Conservation (phyloP, 2,797 vertebrate genomes). For the Cryptoprocta ferox region DNA sequence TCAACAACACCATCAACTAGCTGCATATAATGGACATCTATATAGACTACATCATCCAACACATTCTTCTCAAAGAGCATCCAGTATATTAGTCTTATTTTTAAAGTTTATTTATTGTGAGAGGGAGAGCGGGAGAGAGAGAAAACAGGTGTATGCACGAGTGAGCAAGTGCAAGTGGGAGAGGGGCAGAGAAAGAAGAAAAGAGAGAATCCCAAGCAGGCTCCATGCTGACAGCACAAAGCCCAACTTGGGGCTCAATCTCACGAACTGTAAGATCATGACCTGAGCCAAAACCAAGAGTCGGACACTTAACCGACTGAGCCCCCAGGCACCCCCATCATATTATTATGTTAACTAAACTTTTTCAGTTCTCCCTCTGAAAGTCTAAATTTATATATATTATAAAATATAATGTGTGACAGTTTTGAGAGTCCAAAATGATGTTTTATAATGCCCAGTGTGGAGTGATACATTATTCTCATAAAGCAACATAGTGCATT, state of each 20-base stretch:
- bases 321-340: too few relatives aligned
- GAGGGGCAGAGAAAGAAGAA: too few relatives aligned
- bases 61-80: background rate
- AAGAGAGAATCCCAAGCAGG: too few relatives aligned
- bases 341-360: background rate
- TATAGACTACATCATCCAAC: background rate
- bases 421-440: background rate
- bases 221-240: too few relatives aligned
- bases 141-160: too few relatives aligned
- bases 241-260: too few relatives aligned
- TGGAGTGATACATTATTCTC: background rate
- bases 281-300: too few relatives aligned
- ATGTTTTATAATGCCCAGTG: background rate
- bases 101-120: too few relatives aligned
- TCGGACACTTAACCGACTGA: too few relatives aligned
- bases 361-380: background rate
- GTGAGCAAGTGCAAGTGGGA: too few relatives aligned
- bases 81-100: background rate
- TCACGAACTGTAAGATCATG: too few relatives aligned
- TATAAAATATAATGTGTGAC: background rate
- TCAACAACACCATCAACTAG: background rate
- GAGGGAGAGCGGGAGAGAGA: too few relatives aligned
- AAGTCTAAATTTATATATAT: background rate
- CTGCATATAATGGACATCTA: background rate
- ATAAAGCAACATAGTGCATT: background rate